Evolutionary conservation across 2,113 vertebrate species (phyloP), one percentile per base, ranked within the genome.

Genomic region (Alligator mississippiensis): DNA sequence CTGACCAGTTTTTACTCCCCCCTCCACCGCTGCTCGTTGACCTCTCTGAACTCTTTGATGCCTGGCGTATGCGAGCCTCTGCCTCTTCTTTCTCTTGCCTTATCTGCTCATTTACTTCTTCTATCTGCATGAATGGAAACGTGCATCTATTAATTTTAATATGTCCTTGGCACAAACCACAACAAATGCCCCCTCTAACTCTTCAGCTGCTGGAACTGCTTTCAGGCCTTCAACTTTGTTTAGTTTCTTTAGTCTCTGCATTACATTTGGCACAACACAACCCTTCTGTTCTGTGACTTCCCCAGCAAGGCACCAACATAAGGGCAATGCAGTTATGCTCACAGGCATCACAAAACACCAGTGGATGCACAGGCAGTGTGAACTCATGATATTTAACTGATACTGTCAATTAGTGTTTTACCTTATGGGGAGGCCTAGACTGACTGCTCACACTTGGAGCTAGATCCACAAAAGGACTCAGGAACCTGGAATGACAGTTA

Each of bases 51-150:
- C 98, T 98, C 91, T 98, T 99, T 0, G 98, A 97, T 18, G 98
- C 98, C 97, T 99, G 99, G 74, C 98, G 98, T 88, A 99, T 98
- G 84, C 98, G 99, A 84, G 99, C 98, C 96, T 99, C 99, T 1
- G 98, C 99, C 96, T 98, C 98, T 80, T 99, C 99, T 90, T 97
- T 98, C 95, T 99, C 99, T 97, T 81, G 98, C 96, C 98, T 99
- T 92, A 99, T 98, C 94, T 98, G 98, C 59, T 98, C 97, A 89
- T 99, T 99, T 96, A 99, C 98, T 97, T 99, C 99, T 97, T 98
- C 97, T 97, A 99, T 98, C 99, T 99, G 94, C 66, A 95, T 77
- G 60, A 91, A 97, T 64, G 88, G 11, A 96, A 95, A 88, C 55
- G 91, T 85, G 63, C 62, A 77, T 80, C 76, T 76, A 62, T 47